Evolutionary conservation across 2,888 invertebrate species (phyloP).

Genomic region (Trilocha varians): DNA sequence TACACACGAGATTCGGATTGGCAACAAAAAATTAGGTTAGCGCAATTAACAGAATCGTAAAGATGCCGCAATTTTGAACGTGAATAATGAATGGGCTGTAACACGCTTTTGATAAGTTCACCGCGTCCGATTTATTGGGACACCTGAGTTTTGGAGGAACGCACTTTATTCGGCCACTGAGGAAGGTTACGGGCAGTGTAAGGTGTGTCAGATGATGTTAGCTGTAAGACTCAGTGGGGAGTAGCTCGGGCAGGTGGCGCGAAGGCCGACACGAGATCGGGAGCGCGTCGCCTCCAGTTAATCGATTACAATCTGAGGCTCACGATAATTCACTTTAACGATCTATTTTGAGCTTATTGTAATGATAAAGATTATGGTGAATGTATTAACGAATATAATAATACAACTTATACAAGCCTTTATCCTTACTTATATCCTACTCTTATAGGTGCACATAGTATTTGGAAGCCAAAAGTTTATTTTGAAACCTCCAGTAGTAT

Average conservation of each 20-base stretch:
- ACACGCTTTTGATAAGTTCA: conserved; percentile 35
- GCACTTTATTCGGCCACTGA: conserved; percentile 12
- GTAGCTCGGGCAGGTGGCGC: conserved; percentile 50
- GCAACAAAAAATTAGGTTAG: conserved; percentile 33
- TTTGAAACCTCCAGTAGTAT: no score
- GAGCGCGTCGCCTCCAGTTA: conserved; percentile 56
- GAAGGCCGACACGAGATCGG: conserved; percentile 51
- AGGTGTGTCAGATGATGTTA: conserved; percentile 7
- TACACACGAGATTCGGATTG: conserved; percentile 10
- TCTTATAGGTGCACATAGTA: no score
- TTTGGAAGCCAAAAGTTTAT: no score
- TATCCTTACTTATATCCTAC: no score
- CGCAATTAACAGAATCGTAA: conserved; percentile 41
- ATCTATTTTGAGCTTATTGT: conserved; percentile 39
- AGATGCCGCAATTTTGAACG: conserved; percentile 43
- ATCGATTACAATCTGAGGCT: conserved; percentile 66
- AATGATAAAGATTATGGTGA: conserved; percentile 24
- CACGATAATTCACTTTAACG: conserved; percentile 49
- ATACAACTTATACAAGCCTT: no score
- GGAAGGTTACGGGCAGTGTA: conserved; percentile 2
- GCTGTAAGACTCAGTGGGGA: conserved; percentile 18
- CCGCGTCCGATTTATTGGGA: conserved; percentile 18
- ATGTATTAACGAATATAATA: no score
- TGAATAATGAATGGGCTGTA: conserved; percentile 47
- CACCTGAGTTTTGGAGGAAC: conserved; percentile 14